Evolutionary conservation across 2,888 invertebrate genomes (phyloP).

Genomic region (Oscheius sp.): DNA sequence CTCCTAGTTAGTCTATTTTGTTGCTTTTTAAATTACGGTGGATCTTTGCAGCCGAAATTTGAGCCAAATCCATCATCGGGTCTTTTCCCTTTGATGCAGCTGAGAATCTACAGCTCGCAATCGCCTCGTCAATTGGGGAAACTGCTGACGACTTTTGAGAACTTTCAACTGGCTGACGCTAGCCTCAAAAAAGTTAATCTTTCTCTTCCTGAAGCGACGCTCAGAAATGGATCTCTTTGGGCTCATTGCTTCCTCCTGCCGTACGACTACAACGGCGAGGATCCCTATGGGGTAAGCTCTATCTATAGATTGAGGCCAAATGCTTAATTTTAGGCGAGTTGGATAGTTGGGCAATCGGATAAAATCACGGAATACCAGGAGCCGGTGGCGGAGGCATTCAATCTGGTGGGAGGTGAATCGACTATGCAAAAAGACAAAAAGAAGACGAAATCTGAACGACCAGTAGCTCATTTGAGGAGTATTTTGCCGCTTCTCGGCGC

Average conservation of each 20-base stretch:
- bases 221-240: slow-evolving; percentile 85
- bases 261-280: slow-evolving; percentile 45
- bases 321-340: slow-evolving; percentile 35
- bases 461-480: slow-evolving; percentile 38
- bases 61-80: slow-evolving; percentile 34
- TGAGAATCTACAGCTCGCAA: slow-evolving; percentile 52
- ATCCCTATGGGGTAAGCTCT: slow-evolving; percentile 36
- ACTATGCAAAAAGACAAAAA: not conserved
- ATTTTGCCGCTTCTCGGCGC: slow-evolving; percentile 40
- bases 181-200: slow-evolving; percentile 72
- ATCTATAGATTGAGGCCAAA: not conserved
- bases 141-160: slow-evolving; percentile 34
- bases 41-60: slow-evolving; percentile 38
- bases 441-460: slow-evolving; percentile 7
- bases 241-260: slow-evolving; percentile 80
- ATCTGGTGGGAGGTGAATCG: slow-evolving; percentile 45
- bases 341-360: slow-evolving; percentile 46
- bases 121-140: slow-evolving; percentile 36
- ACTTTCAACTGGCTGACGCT: slow-evolving; percentile 39
- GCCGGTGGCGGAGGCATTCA: slow-evolving; percentile 68
- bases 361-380: slow-evolving; percentile 58
- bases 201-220: slow-evolving; percentile 80
- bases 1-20: slow-evolving; percentile 34
- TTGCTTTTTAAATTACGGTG: not conserved
- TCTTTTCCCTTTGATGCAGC: slow-evolving; percentile 53